Evolutionary conservation across 2,888 invertebrate species (phyloP).

Genomic region (Apantesis nais): DNA sequence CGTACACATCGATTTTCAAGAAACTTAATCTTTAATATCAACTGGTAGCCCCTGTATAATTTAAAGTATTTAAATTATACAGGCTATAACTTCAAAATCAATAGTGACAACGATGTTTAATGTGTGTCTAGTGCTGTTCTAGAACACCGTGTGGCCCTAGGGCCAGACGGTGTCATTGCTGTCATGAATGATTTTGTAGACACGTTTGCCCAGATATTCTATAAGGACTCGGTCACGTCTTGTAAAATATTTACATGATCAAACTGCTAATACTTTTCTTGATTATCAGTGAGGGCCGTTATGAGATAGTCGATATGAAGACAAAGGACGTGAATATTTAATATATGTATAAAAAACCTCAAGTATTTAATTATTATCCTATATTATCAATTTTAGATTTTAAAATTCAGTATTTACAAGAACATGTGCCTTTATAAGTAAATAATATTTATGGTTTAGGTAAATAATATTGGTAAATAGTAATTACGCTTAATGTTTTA

Average conservation of each 20-base stretch:
- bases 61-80: conserved; percentile 28
- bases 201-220: not conserved
- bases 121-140: no score
- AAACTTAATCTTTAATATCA: conserved; percentile 43
- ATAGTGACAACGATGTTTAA: not conserved
- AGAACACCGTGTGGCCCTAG: no score
- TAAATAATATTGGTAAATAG: not conserved
- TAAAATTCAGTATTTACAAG: not conserved
- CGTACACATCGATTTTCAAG: conserved; percentile 41
- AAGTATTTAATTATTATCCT: not conserved
- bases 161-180: not conserved
- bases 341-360: not conserved
- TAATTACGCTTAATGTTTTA: not conserved
- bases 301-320: no score
- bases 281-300: no score
- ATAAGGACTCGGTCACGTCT: no score
- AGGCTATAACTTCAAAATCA: not conserved
- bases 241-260: no score
- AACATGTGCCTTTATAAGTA: not conserved
- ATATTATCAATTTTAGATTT: not conserved
- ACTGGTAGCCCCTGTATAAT: conserved; percentile 40
- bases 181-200: not conserved
- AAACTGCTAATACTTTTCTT: no score
- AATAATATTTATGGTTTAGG: not conserved
- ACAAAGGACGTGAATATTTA: not conserved